Evolutionary conservation across 2,113 vertebrate genomes (phyloP), one percentile per base, ranked within the genome.

Genomic region (Leptobrachium ailaonicum): DNA sequence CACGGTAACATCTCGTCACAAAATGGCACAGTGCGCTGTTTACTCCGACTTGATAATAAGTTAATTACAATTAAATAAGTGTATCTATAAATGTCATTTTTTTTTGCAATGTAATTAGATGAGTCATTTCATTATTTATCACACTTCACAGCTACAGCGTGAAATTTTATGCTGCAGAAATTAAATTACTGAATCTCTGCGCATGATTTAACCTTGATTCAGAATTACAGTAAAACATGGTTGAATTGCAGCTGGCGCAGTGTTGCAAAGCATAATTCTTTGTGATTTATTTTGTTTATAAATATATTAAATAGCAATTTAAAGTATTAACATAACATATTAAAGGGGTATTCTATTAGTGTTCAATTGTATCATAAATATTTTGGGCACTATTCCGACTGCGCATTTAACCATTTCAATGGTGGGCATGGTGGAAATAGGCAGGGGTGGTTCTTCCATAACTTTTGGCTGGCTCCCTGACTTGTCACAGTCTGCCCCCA

Each of bases 41-140:
- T 32, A 32, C 20, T 32, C 20, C 1, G 20, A 32, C 20, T 32
- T 32, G 20, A 32, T 32, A 32, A 32, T 32, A 32, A 32, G 20
- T 32, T 32, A 32, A 32, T 32, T 32, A 32, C 20, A 50, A 8
- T 5, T 50, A 50, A 50, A 71, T 71, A 20, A 2, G 53, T 50
- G 14, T 14, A 53, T 71, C 13, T 14, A 50, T 71, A 32, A 32
- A 71, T 71, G 14, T n/a, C 20, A 32, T 71, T 71, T 2, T 71
- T 2, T 71, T 4, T 40, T 53, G 12, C 53, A 10, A 32, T 71
- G 47, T 32, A 47, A 50, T 71, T 69, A 69, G 20, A 71, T 71
- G 44, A 50, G 69, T 45, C 43, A 50, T 50, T 71, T 71, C 44
- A 50, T 32, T 71, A 45, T 10, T 50, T 50, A 50, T 71, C 69